Base-by-base conservation (phyloP, 2,113 vertebrate genomes). In the Trogon melanurus region DNA sequence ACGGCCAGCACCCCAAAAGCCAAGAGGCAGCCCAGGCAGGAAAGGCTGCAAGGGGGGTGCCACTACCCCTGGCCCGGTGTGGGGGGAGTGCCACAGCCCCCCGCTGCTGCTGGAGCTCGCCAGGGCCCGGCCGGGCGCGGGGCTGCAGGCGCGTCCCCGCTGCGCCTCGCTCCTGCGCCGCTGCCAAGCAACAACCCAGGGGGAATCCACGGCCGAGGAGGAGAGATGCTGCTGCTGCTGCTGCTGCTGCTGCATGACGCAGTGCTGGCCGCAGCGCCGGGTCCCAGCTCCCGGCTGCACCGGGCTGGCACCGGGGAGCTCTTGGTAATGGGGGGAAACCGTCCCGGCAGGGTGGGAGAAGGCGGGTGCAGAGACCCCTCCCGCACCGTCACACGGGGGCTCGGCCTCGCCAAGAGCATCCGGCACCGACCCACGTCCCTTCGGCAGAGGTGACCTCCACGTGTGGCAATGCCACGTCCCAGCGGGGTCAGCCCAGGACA, bases 171-270 rank as follows among this genome's bases (percentile, higher is more conserved):
- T 93, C 82, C 91, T 36, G 86, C 51, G 13, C 90, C 9, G 88
- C 95, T 96, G 95, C 95, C 94, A 96, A 84, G 95, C 95, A 95
- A 96, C 95, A 20, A 11, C 64, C 91, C 73, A 17, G 84, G 27
- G 94, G 95, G 94, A 92, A 91, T 50, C 51, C 54, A 44, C 79
- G 71, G 69, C 85, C 4, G 73, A 53, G 64, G 80, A 80, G 79
- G n/a, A 58, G 84, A 82, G 81, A 36, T 36, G 36, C 36, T 36
- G 36, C 36, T 36, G 36, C 36, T 18, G 36, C 36, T 36, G 36
- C 36, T 18, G 47, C 47, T 48, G 47, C 72, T 64, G 91, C 95
- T 69, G 91, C 91, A 60, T 91, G 93, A 64, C 81, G 91, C 91
- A 93, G 93, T 44, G 81, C 73, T 19, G 81, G 48, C 75, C 12